Evolutionary conservation across 2,888 invertebrate genomes (phyloP).

Genomic region (Nomada lathburiana): DNA sequence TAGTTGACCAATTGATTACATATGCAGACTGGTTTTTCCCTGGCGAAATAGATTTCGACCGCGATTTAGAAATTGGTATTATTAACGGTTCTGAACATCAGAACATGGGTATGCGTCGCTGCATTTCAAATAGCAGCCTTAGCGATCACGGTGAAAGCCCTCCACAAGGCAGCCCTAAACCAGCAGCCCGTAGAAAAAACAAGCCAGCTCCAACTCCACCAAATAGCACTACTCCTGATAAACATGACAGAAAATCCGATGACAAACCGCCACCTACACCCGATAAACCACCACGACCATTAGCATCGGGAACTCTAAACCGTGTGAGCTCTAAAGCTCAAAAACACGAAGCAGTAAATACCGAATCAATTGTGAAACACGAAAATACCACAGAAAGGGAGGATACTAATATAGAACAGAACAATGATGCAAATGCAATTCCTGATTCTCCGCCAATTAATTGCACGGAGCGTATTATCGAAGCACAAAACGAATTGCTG

Average conservation of each 20-base stretch:
- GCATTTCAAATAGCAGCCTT: constrained; percentile 89
- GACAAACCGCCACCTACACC: constrained; percentile 84
- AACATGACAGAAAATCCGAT: constrained; percentile 78
- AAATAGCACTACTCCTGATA: constrained; percentile 83
- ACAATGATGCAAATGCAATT: constrained; percentile 45
- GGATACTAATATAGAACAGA: constrained; percentile 58
- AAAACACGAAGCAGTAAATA: constrained; percentile 84
- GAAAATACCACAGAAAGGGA: constrained; percentile 82
- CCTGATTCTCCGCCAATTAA: constrained; percentile 33
- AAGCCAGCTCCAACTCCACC: constrained; percentile 91
- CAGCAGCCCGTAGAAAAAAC: constrained; percentile 89
- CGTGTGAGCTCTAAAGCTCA: constrained; percentile 86
- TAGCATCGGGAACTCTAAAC: constrained; percentile 87
- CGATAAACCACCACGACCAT: constrained; percentile 88
- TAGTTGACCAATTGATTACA: constrained; percentile 93
- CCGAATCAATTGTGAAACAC: constrained; percentile 72
- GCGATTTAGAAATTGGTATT: constrained; percentile 81
- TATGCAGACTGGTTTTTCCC: constrained; percentile 94
- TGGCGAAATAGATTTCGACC: constrained; percentile 90
- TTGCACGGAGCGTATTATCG: constrained; percentile 36
- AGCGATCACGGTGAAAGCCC: constrained; percentile 90
- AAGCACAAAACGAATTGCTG: constrained; percentile 40
- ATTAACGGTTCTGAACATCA: constrained; percentile 78
- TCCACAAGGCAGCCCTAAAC: constrained; percentile 90
- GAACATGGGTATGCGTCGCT: constrained; percentile 83